Evolutionary conservation across 2,888 invertebrate genomes (phyloP).

Genomic region (Troides aeacus): DNA sequence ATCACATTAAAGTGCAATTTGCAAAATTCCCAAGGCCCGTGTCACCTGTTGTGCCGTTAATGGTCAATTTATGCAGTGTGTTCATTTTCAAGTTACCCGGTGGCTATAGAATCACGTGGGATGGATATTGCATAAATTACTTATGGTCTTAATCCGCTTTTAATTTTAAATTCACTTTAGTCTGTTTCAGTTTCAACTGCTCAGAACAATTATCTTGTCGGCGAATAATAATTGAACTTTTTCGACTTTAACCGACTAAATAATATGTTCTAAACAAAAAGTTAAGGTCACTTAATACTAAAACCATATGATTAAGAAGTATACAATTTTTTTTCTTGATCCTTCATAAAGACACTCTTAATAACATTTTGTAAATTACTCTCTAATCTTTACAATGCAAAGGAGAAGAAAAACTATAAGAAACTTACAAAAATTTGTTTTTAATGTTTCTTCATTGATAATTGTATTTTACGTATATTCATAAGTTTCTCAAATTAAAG

Average conservation of each 20-base stretch:
- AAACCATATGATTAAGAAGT: no score
- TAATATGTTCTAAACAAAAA: no score
- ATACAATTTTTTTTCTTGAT: no score
- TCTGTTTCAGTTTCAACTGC: neutral
- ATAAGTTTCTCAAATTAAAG: no score
- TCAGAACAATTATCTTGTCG: neutral
- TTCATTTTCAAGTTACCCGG: slow-evolving; percentile 18
- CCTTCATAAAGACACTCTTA: no score
- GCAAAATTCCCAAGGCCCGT: slow-evolving; percentile 20
- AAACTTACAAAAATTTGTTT: no score
- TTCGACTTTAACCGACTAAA: neutral
- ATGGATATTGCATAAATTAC: slow-evolving; percentile 4
- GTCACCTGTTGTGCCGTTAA: slow-evolving; percentile 23
- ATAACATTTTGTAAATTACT: no score
- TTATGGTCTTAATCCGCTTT: slow-evolving; percentile 3
- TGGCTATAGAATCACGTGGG: slow-evolving; percentile 4
- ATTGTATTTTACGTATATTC: no score
- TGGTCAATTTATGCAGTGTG: slow-evolving; percentile 22
- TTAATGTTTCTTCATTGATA: no score
- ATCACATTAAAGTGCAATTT: slow-evolving; percentile 31
- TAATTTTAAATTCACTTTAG: slow-evolving; percentile 5
- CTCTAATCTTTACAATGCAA: no score
- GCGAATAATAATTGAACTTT: neutral
- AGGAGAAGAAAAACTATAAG: no score
- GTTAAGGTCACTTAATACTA: no score